These are phyloP conservation scores for Sipha maydis DNA, from an alignment of 2,888 invertebrate genomes.

Conservation along the genomic window DNA sequence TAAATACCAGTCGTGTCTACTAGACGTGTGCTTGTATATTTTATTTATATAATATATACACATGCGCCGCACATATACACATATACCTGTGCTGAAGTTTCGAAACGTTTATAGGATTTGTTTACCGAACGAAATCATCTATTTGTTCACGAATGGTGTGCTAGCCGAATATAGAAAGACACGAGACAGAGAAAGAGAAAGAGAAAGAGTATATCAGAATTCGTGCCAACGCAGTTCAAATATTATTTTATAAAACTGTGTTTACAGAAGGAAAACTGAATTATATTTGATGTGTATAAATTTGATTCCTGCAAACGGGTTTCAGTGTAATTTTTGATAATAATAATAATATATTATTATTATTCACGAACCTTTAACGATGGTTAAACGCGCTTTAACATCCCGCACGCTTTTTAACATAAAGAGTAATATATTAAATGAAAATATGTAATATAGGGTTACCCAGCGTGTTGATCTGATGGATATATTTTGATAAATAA, in stretches of 20 bases:
- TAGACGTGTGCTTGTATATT: neutral
- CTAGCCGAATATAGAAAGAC: no score
- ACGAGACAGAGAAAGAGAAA: neutral
- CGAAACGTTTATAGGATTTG: neutral
- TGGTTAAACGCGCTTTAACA: neutral
- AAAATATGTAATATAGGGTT: no score
- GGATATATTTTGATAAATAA: no score
- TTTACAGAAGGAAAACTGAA: neutral
- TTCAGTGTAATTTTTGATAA: neutral
- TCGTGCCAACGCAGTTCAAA: neutral
- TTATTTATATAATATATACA: neutral
- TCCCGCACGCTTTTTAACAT: no score
- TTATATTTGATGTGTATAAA: neutral
- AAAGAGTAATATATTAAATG: no score
- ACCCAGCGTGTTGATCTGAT: no score
- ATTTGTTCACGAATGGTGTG: no score
- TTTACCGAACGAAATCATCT: neutral
- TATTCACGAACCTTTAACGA: neutral
- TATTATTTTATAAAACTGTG: neutral
- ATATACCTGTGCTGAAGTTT: neutral
- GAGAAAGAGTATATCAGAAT: neutral
- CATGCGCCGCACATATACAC: neutral
- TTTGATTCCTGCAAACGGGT: neutral
- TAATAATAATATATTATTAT: neutral
- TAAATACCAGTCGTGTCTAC: neutral